Percentiles rank a stretch among this genome's conserved stretches.
Evolutionary conservation across 2,888 invertebrate genomes (phyloP).

Genomic region (Tipula lateralis): DNA sequence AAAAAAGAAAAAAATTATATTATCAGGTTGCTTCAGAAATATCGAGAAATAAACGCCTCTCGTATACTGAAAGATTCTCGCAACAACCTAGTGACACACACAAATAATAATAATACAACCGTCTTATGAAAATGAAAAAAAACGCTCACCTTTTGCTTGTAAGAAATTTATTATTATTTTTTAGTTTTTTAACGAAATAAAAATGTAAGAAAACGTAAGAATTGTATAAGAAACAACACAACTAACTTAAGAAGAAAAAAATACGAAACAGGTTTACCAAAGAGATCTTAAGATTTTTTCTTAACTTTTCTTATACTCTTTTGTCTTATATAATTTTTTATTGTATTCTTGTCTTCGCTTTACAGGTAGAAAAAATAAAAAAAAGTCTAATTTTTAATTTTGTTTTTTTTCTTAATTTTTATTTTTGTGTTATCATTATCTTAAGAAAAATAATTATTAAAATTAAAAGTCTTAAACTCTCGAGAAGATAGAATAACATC

Average conservation of each 20-base stretch:
- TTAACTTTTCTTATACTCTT: constrained; percentile 12
- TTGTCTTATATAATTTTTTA: constrained; percentile 24
- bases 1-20: not conserved
- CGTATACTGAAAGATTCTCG: not conserved
- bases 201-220: constrained; percentile 20
- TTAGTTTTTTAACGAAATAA: not conserved
- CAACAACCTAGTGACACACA: not conserved
- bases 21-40: not conserved
- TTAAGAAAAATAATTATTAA: constrained; percentile 2
- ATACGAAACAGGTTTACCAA: constrained; percentile 26
- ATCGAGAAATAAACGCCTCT: not conserved
- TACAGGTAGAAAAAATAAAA: constrained; percentile 19
- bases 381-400: constrained; percentile 20
- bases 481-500: constrained; percentile 5
- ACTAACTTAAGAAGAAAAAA: not conserved
- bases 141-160: constrained; percentile 28
- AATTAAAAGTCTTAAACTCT: not conserved
- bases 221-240: not conserved
- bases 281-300: constrained; percentile 27
- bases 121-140: constrained; percentile 3
- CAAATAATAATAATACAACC: not conserved
- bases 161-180: constrained; percentile 24
- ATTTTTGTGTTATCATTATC: constrained; percentile 20
- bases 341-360: constrained; percentile 19
- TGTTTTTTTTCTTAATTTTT: not conserved